Evolutionary conservation across 2,888 invertebrate species (phyloP).

Genomic region (Amphipoea lucens): DNA sequence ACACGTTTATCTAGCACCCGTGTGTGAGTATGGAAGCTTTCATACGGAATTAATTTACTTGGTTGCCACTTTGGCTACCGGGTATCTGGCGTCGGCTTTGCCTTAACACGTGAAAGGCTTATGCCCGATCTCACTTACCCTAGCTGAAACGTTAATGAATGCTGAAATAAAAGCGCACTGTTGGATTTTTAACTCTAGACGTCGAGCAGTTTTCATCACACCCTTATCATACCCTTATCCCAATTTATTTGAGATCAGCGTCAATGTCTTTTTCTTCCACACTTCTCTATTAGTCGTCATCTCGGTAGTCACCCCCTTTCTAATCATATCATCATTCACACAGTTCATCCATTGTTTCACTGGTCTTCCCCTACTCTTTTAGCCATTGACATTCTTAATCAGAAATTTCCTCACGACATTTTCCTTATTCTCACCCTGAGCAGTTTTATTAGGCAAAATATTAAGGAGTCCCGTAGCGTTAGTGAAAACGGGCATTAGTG

Average conservation of each 20-base stretch:
- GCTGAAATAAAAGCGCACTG: not conserved
- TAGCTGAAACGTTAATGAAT: not conserved
- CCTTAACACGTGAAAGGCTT: not conserved
- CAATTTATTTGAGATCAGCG: not conserved
- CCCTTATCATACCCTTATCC: not conserved
- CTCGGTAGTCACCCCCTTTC: not conserved
- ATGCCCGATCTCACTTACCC: not conserved
- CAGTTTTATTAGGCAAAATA: not conserved
- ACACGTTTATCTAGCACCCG: not conserved
- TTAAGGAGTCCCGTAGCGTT: not conserved
- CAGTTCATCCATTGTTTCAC: too few species aligned
- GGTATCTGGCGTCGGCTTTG: not conserved
- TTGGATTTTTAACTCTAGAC: not conserved
- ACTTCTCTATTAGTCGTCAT: not conserved
- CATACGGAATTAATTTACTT: not conserved
- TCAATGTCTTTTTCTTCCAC: not conserved
- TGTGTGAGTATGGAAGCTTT: not conserved
- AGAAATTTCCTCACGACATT: not conserved
- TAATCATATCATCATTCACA: too few species aligned
- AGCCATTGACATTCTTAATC: too few species aligned
- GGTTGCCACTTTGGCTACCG: not conserved
- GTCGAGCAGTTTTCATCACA: not conserved
- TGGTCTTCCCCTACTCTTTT: too few species aligned
- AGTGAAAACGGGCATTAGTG: not conserved
- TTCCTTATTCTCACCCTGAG: not conserved